Evolutionary conservation across 2,797 vertebrate genomes (phyloP), one percentile per base, ranked within the genome.

Genomic region (Luscinia megarhynchos): DNA sequence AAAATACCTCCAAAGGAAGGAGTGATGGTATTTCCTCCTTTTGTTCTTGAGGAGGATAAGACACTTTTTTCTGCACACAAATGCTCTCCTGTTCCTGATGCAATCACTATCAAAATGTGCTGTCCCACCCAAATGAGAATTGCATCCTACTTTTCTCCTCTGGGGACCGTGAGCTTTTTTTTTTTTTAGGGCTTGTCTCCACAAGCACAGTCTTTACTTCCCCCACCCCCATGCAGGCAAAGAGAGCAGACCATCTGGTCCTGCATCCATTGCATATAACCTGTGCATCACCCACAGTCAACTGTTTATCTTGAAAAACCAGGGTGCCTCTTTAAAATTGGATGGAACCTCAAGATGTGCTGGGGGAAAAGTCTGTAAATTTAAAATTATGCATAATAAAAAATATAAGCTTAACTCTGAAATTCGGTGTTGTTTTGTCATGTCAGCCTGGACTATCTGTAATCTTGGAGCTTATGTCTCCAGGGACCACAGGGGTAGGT

Each of bases 1-100:
- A 93, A 94, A 91, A 91, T 81, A 84, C 59, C 50, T 90, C 62
- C 40, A 81, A 86, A 91, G 85, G 91, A 87, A 94, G 46, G 63
- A 89, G 14, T 84, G 95, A 59, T 84, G 91, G 17, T 81, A 94
- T 96, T 96, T 96, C 96, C 96, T 96, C 29, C 94, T 90, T 96
- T 96, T 96, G 95, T 96, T 88, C 62, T 84, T 88, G 48, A 93
- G 69, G 40, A 78, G 69, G 20, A 62, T 51, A 93, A 94, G 76
- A 66, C 36, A 3, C 73, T 54, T 85, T 92, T 93, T 87, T 80
- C 79, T 84, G 62, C 43, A 38, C 32, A 88, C 9, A 93, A 91
- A 46, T 78, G 48, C 46, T 94, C 76, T 79, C 50, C 50, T 94
- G 87, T 81, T 94, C 76, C 84, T 91, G 62, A 83, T 40, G 58